phyloP scores from a whole-genome alignment of 1,140 invertebrate genomes.

The Drosophila melanica region DNA sequence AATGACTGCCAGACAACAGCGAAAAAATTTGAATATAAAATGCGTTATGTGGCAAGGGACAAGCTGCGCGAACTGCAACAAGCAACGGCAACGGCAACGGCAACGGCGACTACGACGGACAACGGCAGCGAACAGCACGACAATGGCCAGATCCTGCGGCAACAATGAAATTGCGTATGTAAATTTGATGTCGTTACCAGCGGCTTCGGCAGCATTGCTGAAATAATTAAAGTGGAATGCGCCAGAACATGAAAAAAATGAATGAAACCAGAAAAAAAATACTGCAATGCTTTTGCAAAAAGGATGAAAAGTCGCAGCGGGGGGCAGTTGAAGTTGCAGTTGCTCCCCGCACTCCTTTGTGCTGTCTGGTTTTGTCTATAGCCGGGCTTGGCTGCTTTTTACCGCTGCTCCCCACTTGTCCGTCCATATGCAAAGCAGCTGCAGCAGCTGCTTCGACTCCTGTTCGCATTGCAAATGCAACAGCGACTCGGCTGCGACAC shows the following conservation, averaged over 20 bases:
- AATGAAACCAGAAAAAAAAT: background rate
- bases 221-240: constrained; percentile 82
- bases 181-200: constrained; percentile 81
- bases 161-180: constrained; percentile 83
- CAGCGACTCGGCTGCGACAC: constrained; percentile 19
- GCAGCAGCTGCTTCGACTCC: constrained; percentile 54
- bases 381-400: constrained; percentile 61
- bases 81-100: constrained; percentile 23
- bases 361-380: constrained; percentile 55
- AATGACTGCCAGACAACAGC: constrained; percentile 64
- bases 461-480: constrained; percentile 49
- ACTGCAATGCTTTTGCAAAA: background rate
- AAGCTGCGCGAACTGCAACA: constrained; percentile 30
- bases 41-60: constrained; percentile 67
- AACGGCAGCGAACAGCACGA: constrained; percentile 38
- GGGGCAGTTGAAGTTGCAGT: constrained; percentile 25
- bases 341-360: constrained; percentile 12
- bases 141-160: constrained; percentile 71
- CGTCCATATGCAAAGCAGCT: constrained; percentile 75
- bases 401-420: constrained; percentile 40
- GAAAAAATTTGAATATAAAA: constrained; percentile 80
- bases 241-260: constrained; percentile 30
- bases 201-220: constrained; percentile 70
- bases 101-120: constrained; percentile 1
- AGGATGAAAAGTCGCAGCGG: constrained; percentile 35